phyloP scores from a whole-genome alignment of 2,113 vertebrate species.

The Gambusia holbrooki region DNA sequence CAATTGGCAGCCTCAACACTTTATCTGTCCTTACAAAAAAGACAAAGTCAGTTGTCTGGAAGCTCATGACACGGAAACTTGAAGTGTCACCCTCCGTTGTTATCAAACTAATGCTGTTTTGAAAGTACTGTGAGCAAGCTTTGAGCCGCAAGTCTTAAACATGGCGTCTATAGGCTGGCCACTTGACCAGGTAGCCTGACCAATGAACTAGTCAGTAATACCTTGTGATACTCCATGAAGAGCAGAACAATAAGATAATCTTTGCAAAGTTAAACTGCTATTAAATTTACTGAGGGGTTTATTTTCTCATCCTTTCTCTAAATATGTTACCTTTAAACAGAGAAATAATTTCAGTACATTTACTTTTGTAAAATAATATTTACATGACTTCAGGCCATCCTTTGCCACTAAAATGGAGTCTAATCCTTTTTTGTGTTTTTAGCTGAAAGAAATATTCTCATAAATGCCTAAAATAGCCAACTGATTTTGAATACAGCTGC shows the following conservation, averaged over 20 bases:
- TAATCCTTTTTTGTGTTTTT: no score
- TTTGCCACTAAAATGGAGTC: background rate
- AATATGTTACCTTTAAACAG: background rate
- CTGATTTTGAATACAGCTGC: background rate
- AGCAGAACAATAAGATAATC: no score
- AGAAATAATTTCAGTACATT: background rate
- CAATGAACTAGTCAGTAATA: no score
- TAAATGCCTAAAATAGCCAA: background rate
- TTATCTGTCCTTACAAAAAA: background rate
- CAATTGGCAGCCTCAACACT: no score
- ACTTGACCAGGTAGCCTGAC: background rate
- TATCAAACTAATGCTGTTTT: background rate
- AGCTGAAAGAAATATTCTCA: background rate
- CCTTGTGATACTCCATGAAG: background rate
- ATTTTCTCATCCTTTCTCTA: background rate
- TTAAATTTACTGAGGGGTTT: background rate
- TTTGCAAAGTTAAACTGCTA: background rate
- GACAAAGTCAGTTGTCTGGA: background rate
- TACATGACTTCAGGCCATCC: no score
- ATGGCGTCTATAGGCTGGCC: background rate
- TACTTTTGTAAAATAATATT: no score
- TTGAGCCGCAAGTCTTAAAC: background rate
- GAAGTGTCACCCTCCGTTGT: background rate
- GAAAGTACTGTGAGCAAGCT: background rate
- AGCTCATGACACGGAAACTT: background rate